Percentiles rank a stretch among this genome's conserved stretches.
Conservation (phyloP, 2,113 vertebrate species). For the Tinamus guttatus region DNA sequence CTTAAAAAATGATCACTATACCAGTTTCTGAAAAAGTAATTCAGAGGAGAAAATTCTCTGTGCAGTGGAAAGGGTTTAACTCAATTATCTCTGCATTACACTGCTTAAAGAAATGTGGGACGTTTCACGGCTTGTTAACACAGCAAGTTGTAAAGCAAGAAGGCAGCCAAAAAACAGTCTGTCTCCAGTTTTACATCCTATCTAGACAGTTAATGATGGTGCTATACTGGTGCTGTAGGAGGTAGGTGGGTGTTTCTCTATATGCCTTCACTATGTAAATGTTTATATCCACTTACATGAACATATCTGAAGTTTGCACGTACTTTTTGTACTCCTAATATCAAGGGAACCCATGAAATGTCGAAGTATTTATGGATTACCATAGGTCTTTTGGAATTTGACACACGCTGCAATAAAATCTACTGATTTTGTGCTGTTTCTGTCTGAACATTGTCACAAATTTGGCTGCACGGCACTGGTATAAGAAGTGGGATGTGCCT, state of each 20-base stretch:
- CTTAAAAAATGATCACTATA: not conserved
- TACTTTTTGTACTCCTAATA: not conserved
- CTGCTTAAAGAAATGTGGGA: not conserved
- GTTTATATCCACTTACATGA: not conserved
- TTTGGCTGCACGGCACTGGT: not conserved
- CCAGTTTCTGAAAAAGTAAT: not conserved
- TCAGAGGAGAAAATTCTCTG: not conserved
- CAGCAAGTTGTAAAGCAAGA: not conserved
- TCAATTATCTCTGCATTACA: not conserved
- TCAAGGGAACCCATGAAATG: not conserved
- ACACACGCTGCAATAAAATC: not conserved
- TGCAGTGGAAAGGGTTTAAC: not conserved
- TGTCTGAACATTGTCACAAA: not conserved
- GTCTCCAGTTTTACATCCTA: not conserved
- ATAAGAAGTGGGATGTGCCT: not conserved
- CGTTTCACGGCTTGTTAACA: not conserved
- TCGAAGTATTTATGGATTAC: accelerated
- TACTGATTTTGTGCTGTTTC: not conserved
- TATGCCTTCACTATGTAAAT: not conserved
- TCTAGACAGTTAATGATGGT: not conserved
- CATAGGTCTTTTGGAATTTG: not conserved
- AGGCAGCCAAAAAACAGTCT: not conserved
- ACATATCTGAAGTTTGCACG: not conserved
- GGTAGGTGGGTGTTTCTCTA: not conserved
- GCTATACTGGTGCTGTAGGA: not conserved